Evolutionary conservation across 2,888 invertebrate species (phyloP), one percentile per base, ranked within the genome.

Genomic region (Pristionchus mayeri): DNA sequence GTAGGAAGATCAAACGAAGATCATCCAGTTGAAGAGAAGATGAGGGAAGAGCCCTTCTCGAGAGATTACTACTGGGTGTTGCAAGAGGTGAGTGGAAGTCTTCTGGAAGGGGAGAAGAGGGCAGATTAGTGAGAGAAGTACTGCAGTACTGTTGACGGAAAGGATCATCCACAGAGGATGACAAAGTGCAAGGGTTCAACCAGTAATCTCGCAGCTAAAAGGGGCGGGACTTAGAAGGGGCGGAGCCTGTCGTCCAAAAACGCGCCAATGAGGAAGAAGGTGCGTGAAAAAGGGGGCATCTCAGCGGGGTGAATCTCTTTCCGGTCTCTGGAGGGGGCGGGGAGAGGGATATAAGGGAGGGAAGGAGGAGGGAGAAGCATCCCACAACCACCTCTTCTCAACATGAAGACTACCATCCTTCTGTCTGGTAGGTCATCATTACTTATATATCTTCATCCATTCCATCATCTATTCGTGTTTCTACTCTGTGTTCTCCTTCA

Each of bases 261-360:
- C n/a, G 57, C 24, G 57, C 52, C 21, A 80, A 80, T 48, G 57
- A 57, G 57, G 52, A 57, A 54, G 80, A 80, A 80, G 80, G 30
- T n/a, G 80, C 54, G 57, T 52, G 52, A 71, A 71, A 71, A 71
- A 71, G 71, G n/a, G 71, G 63, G 71, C 71, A 40, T 44, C 40
- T 71, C 44, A 44, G 63, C 21, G 71, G 67, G 60, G 71, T 44
- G 63, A 44, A 71, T 40, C 40, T 40, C 71, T 80, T 44, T 44
- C 80, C 80, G 80, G 80, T 80, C 80, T 63, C 37, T 37, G n/a
- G 50, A 50, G 50, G 76, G 76, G 76, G 80, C 37, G 63, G 60
- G 63, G 44, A 82, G 48, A 52, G 63, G 81, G 81, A 82, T 60
- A 63, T 27, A 63, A 82, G 48, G 81, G 63, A 63, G 81, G n/a